A percentile compares a stretch with the other conserved stretches of the same genome.
Conservation (phyloP, 2,797 vertebrate genomes). For the Enteromius anoplus region DNA sequence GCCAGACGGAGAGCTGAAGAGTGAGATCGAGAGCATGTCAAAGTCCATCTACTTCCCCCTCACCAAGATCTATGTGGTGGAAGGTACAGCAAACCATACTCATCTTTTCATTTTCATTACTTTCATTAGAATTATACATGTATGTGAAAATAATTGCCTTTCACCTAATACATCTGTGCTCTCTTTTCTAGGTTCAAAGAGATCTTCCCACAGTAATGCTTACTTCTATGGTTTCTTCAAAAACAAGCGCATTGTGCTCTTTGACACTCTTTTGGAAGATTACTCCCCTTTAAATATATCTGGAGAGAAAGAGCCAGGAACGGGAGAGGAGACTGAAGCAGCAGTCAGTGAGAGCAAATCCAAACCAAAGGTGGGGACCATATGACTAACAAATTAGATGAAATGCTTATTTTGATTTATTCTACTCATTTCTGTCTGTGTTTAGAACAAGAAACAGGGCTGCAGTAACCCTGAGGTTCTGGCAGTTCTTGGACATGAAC, state of each 20-base stretch:
- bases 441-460: slow-evolving; percentile 94
- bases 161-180: background rate
- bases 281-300: slow-evolving; percentile 91
- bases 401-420: background rate
- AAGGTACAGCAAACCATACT: slow-evolving; percentile 80
- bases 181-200: slow-evolving; percentile 88
- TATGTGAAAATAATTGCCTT: background rate
- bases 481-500: slow-evolving; percentile 95
- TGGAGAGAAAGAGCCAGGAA: slow-evolving; percentile 71
- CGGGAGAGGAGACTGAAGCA: slow-evolving; percentile 65
- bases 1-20: slow-evolving; percentile 93
- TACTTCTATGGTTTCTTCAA: slow-evolving; percentile 99
- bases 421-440: background rate
- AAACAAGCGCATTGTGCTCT: slow-evolving; percentile 97
- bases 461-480: slow-evolving; percentile 97
- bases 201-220: slow-evolving; percentile 98
- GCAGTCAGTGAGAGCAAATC: slow-evolving; percentile 81
- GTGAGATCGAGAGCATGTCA: slow-evolving; percentile 92
- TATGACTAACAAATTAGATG: background rate
- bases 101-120: background rate
- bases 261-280: slow-evolving; percentile 95
- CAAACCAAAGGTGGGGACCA: slow-evolving; percentile 83
- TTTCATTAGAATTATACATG: background rate
- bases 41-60: slow-evolving; percentile 93
- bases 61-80: slow-evolving; percentile 97